Evolutionary conservation across 2,113 vertebrate species (phyloP).

Genomic region (Myrmecobius fasciatus): DNA sequence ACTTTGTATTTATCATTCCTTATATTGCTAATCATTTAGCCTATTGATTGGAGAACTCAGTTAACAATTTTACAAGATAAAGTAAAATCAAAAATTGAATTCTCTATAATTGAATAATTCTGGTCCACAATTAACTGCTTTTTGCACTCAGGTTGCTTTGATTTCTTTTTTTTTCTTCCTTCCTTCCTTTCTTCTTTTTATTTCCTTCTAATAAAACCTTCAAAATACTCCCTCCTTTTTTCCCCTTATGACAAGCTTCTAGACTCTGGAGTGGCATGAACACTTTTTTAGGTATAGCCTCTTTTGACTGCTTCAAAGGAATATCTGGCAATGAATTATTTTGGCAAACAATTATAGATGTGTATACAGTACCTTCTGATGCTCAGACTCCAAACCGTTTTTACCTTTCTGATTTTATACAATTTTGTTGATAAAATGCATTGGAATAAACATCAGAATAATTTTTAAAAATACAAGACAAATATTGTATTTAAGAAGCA

Average conservation of each 20-base stretch:
- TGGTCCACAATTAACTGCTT: conserved; percentile 81
- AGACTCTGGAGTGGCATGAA: conserved; percentile 22
- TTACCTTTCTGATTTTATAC: conserved; percentile 88
- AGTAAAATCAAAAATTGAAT: conserved; percentile 74
- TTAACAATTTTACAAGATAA: conserved; percentile 81
- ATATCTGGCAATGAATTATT: conserved; percentile 87
- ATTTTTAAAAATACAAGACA: too few relatives aligned
- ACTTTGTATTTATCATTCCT: conserved; percentile 91
- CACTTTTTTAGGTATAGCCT: conserved; percentile 44
- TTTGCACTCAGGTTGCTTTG: conserved; percentile 84
- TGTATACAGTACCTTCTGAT: conserved; percentile 83
- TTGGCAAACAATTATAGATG: conserved; percentile 80
- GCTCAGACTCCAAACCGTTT: conserved; percentile 85
- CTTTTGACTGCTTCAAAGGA: conserved; percentile 74
- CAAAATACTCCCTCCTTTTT: conserved; percentile 56
- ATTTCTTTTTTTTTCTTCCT: conserved; percentile 51
- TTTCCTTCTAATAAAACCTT: conserved; percentile 80
- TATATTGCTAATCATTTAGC: conserved; percentile 84
- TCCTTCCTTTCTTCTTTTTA: background rate
- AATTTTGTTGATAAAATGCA: conserved; percentile 87
- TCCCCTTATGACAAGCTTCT: conserved; percentile 64
- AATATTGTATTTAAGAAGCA: too few relatives aligned
- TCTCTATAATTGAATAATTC: conserved; percentile 78
- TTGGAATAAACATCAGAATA: conserved; percentile 88
- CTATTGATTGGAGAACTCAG: conserved; percentile 86